A percentile compares a stretch with the other conserved stretches of the same genome.
These are phyloP conservation scores for Peucedramus taeniatus DNA, from an alignment of 2,113 vertebrate species.

Conservation along the genomic window DNA sequence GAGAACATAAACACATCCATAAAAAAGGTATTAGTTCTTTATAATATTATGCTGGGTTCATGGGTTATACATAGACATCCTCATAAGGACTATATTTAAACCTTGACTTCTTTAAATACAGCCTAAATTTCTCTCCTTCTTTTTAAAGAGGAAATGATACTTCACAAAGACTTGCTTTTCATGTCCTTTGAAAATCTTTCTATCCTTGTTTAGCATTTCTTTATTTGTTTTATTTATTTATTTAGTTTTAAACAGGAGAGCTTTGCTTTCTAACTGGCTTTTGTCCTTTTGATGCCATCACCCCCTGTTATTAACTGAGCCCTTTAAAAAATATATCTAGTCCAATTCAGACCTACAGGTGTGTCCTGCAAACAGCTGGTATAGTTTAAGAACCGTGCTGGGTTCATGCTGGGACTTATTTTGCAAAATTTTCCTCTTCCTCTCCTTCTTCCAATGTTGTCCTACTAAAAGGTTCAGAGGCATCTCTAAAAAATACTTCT, in stretches of 20 bases:
- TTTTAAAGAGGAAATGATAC: not conserved
- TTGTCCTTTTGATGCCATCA: not conserved
- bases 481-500: not conserved
- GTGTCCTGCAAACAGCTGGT: constrained; percentile 41
- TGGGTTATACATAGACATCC: not conserved
- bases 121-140: not conserved
- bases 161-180: not conserved
- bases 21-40: not conserved
- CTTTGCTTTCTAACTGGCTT: constrained; percentile 7
- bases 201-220: not conserved
- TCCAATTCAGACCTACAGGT: constrained; percentile 28
- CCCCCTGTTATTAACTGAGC: not conserved
- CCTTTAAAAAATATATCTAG: not conserved
- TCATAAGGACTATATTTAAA: not conserved
- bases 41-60: not conserved
- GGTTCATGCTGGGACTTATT: constrained; percentile 33
- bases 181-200: constrained; percentile 4
- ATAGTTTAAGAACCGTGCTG: not conserved
- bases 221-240: not conserved
- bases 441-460: not conserved
- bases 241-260: constrained; percentile 18
- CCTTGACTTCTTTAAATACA: not conserved
- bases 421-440: constrained; percentile 41
- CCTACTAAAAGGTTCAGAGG: not conserved
- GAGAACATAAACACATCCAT: not conserved